phyloP scores from a whole-genome alignment of 35 echinoderm and acorn worm species.

The Amphiura filiformis region DNA sequence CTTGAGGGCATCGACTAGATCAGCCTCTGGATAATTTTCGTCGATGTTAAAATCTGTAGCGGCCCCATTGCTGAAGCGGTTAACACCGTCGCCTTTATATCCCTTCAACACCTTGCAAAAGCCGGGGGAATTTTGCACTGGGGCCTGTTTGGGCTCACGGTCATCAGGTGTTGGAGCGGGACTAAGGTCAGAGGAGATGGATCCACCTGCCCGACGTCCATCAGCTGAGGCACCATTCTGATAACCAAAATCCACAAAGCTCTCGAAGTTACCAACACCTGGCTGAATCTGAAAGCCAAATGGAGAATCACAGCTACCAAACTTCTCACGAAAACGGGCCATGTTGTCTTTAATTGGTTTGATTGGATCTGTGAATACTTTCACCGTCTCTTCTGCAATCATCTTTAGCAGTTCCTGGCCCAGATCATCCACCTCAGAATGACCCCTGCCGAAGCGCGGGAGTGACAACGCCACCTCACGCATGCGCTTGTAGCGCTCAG shows the following conservation, averaged over 20 bases:
- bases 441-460: not conserved
- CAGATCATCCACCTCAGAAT: not conserved
- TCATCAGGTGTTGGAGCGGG: constrained; percentile 1
- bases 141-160: not conserved
- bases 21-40: constrained; percentile 5
- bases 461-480: not conserved
- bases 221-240: constrained; percentile 3
- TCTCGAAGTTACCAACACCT: not conserved
- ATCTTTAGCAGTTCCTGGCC: not conserved
- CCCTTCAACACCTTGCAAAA: not conserved
- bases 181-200: constrained; percentile 6
- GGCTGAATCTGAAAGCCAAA: constrained; percentile 10
- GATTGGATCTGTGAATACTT: not conserved
- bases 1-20: not conserved
- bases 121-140: not conserved
- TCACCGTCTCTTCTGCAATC: not conserved
- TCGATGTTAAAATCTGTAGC: not conserved
- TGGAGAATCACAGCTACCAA: not conserved
- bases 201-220: not conserved
- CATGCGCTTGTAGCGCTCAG: constrained; percentile 3
- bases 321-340: no score
- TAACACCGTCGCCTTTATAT: not conserved
- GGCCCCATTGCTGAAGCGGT: not conserved
- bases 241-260: not conserved
- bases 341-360: no score